A percentile compares a stretch with the other conserved stretches of the same genome.
These are phyloP conservation scores for Noctilio leporinus DNA, from an alignment of 2,113 vertebrate species.

Conservation along the genomic window DNA sequence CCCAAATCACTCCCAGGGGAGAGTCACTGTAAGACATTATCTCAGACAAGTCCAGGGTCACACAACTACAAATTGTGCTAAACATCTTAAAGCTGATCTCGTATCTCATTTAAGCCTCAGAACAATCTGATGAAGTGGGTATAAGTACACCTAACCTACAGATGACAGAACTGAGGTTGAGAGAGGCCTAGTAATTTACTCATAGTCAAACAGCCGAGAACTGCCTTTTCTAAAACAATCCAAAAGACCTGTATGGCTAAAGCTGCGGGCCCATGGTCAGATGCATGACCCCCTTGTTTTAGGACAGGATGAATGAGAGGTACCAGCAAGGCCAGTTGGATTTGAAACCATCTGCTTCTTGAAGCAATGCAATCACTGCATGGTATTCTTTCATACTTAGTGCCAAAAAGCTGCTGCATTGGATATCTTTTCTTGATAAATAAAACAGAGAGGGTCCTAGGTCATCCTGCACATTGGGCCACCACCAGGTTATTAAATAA, in stretches of 20 bases:
- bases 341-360: background rate
- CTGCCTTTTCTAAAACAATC: background rate
- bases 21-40: background rate
- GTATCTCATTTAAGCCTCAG: background rate
- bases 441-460: background rate
- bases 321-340: background rate
- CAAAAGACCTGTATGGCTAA: background rate
- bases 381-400: accelerated
- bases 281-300: background rate
- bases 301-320: background rate
- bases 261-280: background rate
- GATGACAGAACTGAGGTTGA: background rate
- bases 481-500: background rate
- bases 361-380: accelerated
- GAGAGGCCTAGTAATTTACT: background rate
- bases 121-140: background rate
- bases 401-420: background rate
- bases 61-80: background rate
- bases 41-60: background rate
- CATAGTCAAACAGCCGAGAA: background rate
- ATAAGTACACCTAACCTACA: background rate
- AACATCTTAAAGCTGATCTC: background rate
- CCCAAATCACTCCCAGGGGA: background rate
- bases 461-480: background rate
- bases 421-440: background rate